phyloP scores from a whole-genome alignment of 2,888 invertebrate species.

The Aplocera efformata region DNA sequence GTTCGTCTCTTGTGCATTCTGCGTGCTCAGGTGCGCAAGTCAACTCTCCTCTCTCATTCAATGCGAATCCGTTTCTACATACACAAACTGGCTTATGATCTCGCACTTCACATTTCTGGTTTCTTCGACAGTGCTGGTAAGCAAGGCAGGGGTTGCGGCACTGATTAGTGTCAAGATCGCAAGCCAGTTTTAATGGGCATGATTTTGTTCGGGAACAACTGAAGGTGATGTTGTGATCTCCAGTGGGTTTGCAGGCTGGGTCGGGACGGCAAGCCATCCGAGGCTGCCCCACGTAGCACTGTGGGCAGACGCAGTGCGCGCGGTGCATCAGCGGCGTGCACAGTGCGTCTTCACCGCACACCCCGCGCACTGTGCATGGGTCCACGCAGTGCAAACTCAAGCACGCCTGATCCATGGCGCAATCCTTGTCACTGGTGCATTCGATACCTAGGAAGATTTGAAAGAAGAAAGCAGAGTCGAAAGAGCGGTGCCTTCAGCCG shows the following conservation, averaged over 20 bases:
- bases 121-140: constrained; percentile 86
- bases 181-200: constrained; percentile 88
- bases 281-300: constrained; percentile 92
- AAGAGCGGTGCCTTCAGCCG: constrained; percentile 92
- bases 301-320: constrained; percentile 92
- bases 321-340: constrained; percentile 92
- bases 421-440: constrained; percentile 95
- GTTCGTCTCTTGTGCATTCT: constrained; percentile 89
- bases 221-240: constrained; percentile 79
- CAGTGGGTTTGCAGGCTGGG: constrained; percentile 85
- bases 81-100: constrained; percentile 92
- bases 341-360: constrained; percentile 93
- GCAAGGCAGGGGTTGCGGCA: constrained; percentile 90
- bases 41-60: constrained; percentile 92
- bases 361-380: constrained; percentile 93
- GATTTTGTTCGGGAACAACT: constrained; percentile 85
- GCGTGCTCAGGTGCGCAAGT: constrained; percentile 91
- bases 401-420: constrained; percentile 95
- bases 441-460: constrained; percentile 87
- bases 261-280: constrained; percentile 89
- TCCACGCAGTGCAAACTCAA: constrained; percentile 94
- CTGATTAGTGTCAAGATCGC: constrained; percentile 84
- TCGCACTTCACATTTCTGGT: constrained; percentile 93
- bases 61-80: constrained; percentile 92
- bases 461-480: constrained; percentile 82